Evolutionary conservation across 2,797 vertebrate species (phyloP).

Genomic region (Synanceia verrucosa): DNA sequence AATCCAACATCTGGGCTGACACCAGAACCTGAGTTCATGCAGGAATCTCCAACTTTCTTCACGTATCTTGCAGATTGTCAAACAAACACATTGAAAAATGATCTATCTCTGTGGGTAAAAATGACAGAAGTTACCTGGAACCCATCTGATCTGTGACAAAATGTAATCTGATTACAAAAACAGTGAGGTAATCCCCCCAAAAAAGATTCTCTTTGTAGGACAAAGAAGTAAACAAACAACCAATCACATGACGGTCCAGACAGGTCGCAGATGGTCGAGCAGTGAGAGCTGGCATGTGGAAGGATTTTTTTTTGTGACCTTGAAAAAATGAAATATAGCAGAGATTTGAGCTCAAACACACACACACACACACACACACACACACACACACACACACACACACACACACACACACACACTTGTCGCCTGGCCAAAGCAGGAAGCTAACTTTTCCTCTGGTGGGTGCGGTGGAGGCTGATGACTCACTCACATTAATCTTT

Average conservation of each 20-base stretch:
- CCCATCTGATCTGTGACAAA: not conserved
- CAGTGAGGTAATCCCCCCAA: not conserved
- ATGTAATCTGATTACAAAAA: not conserved
- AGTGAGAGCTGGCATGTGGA: conserved; percentile 24
- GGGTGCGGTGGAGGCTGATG: conserved; percentile 39
- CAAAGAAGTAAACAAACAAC: conserved; percentile 16
- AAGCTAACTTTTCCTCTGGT: conserved; percentile 56
- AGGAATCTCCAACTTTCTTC: not conserved
- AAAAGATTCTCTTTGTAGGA: not conserved
- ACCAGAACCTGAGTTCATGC: not conserved
- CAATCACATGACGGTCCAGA: conserved; percentile 20
- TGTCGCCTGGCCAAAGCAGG: conserved; percentile 37
- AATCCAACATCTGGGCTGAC: not conserved
- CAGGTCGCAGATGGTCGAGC: conserved; percentile 46
- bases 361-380: conserved; percentile 1
- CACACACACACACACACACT: not conserved
- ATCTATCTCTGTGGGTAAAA: not conserved
- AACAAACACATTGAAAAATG: not conserved
- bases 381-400: conserved; percentile 3
- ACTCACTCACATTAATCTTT: conserved; percentile 60
- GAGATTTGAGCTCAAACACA: conserved; percentile 25
- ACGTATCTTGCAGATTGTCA: not conserved
- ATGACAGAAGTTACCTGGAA: not conserved
- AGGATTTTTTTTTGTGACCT: not conserved
- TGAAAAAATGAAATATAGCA: conserved; percentile 25